Evolutionary conservation across 2,888 invertebrate species (phyloP).

Genomic region (Drosophila demipolita): DNA sequence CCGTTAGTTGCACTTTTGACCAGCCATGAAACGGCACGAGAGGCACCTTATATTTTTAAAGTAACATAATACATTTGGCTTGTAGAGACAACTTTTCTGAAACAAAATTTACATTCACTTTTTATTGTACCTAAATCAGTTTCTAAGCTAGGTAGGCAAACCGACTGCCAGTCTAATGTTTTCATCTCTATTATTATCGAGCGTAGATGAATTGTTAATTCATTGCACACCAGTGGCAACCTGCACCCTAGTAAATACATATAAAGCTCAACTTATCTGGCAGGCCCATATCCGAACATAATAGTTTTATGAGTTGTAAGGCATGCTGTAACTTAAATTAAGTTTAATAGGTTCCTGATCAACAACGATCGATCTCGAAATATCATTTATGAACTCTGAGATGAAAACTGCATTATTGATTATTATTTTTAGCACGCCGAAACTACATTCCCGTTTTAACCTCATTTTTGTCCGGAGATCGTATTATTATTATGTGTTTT

Average conservation of each 20-base stretch:
- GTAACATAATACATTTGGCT: constrained; percentile 37
- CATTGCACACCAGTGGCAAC: constrained; percentile 3
- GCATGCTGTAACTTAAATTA: neutral
- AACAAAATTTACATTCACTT: constrained; percentile 66
- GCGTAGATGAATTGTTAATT: constrained; percentile 60
- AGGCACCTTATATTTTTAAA: constrained; percentile 34
- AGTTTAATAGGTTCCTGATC: neutral
- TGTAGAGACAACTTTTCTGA: constrained; percentile 35
- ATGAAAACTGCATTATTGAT: neutral
- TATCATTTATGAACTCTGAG: neutral
- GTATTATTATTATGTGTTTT: neutral
- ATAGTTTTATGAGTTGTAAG: constrained; percentile 1
- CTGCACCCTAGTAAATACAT: neutral
- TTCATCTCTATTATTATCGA: constrained; percentile 54
- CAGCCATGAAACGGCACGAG: constrained; percentile 34
- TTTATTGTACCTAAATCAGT: constrained; percentile 37
- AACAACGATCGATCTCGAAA: neutral
- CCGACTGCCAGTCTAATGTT: constrained; percentile 3
- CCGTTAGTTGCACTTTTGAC: constrained; percentile 63
- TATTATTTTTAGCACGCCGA: neutral
- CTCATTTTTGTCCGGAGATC: neutral
- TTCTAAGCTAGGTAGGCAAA: constrained; percentile 17
- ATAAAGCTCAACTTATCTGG: neutral
- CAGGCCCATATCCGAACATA: neutral
- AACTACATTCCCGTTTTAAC: neutral